Percentiles rank a stretch among this genome's conserved stretches.
Evolutionary conservation across 2,888 invertebrate genomes (phyloP).

Genomic region (Cephus runcator): DNA sequence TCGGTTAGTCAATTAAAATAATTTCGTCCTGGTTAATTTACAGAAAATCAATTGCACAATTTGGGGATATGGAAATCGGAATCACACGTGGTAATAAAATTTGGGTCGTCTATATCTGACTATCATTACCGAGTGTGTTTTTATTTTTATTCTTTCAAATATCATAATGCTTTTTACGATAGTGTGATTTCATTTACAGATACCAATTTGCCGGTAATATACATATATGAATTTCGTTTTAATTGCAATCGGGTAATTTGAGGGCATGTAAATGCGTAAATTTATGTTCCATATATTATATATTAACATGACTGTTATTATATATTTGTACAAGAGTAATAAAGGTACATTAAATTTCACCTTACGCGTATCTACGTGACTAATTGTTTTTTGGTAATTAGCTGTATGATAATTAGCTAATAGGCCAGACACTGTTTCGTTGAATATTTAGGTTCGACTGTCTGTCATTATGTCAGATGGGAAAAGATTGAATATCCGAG

Average conservation of each 20-base stretch:
- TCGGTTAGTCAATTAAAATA: not conserved
- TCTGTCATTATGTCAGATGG: conserved; percentile 7
- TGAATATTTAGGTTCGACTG: conserved; percentile 33
- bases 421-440: conserved; percentile 31
- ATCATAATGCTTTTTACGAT: not conserved
- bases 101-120: not conserved
- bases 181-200: conserved; percentile 1
- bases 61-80: not conserved
- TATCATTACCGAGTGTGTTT: not conserved
- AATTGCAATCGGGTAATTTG: conserved; percentile 45
- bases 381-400: conserved; percentile 37
- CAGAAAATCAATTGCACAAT: not conserved
- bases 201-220: conserved; percentile 47
- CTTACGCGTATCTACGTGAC: conserved; percentile 25
- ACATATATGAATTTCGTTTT: conserved; percentile 50
- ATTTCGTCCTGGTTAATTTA: not conserved
- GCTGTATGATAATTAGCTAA: conserved; percentile 30
- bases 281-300: not conserved
- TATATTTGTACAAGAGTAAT: conserved; percentile 43
- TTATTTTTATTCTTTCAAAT: not conserved
- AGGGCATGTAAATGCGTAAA: conserved; percentile 35
- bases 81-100: not conserved
- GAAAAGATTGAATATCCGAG: no score
- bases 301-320: conserved; percentile 31
- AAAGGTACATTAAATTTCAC: conserved; percentile 31